phyloP scores from a whole-genome alignment of 2,113 vertebrate genomes.

The Stigmatopora nigra region DNA sequence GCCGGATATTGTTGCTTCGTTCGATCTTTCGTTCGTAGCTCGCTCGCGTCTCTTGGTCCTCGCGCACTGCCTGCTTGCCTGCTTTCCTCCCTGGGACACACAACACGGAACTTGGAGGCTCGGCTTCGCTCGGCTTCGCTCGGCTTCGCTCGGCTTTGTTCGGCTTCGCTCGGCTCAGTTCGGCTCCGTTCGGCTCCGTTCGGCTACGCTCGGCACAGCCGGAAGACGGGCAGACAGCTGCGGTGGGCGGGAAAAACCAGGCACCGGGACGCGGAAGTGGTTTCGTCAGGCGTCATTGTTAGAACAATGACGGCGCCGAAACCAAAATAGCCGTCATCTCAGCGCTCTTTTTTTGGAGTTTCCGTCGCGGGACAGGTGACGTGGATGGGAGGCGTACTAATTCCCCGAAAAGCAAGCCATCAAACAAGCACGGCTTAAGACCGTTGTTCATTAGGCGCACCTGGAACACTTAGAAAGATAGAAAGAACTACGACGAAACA shows the following conservation, averaged over 20 bases:
- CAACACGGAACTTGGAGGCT: conserved; percentile 59
- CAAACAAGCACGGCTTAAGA: too few species aligned
- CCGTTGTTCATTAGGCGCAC: too few species aligned
- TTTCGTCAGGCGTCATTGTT: conserved; percentile 51
- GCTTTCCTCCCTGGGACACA: conserved; percentile 24
- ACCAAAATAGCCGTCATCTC: too few species aligned
- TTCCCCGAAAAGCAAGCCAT: too few species aligned
- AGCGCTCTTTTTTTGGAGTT: too few species aligned
- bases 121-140: conserved; percentile 34
- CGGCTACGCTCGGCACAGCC: conserved; percentile 50
- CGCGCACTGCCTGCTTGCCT: conserved; percentile 26
- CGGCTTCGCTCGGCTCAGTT: conserved; percentile 50
- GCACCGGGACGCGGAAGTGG: conserved; percentile 41
- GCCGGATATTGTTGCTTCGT: background rate
- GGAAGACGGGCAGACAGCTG: conserved; percentile 28
- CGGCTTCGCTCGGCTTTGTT: conserved; percentile 51
- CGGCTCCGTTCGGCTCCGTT: conserved; percentile 26
- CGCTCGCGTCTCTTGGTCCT: conserved; percentile 37
- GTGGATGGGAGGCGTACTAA: too few species aligned
- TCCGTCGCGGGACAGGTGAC: too few species aligned
- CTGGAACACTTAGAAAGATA: too few species aligned
- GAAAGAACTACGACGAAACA: too few species aligned
- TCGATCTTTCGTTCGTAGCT: background rate
- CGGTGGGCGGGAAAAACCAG: conserved; percentile 54
- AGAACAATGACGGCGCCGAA: background rate